A percentile compares a stretch with the other conserved stretches of the same genome.
Conservation (phyloP, 2,797 vertebrate species). For the Clarias fuscus region DNA sequence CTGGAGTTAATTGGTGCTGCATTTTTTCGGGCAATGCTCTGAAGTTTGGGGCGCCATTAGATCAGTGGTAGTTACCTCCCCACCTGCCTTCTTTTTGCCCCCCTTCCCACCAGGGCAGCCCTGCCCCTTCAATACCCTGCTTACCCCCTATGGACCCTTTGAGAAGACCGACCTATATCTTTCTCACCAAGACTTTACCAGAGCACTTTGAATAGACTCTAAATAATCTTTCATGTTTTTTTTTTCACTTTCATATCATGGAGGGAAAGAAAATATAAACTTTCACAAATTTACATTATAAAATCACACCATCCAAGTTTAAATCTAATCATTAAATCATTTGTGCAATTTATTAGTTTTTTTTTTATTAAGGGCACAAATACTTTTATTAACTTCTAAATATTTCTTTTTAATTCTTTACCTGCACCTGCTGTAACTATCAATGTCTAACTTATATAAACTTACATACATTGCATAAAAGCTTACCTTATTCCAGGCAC, state of each 20-base stretch:
- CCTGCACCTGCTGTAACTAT: neutral
- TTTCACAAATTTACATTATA: neutral
- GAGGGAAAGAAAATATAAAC: constrained; percentile 5
- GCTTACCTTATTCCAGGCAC: too few relatives aligned
- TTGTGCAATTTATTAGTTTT: neutral
- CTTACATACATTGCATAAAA: neutral
- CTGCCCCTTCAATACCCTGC: constrained; percentile 58
- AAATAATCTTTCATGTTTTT: constrained; percentile 12
- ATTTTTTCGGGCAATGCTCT: constrained; percentile 60
- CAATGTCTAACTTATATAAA: neutral
- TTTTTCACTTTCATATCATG: neutral
- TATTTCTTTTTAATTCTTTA: neutral
- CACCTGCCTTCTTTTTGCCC: constrained; percentile 46
- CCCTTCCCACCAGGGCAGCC: constrained; percentile 53
- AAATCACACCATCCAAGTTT: neutral
- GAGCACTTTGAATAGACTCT: constrained; percentile 44
- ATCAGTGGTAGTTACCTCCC: constrained; percentile 69
- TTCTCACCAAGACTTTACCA: constrained; percentile 58
- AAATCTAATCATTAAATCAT: neutral
- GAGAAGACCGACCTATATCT: constrained; percentile 61
- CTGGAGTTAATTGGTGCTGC: constrained; percentile 75
- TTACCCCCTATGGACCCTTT: constrained; percentile 61
- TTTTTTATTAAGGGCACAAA: neutral
- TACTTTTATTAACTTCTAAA: neutral
- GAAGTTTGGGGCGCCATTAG: constrained; percentile 75